Evolutionary conservation across 2,797 vertebrate genomes (phyloP).

Genomic region (Tinamus major): DNA sequence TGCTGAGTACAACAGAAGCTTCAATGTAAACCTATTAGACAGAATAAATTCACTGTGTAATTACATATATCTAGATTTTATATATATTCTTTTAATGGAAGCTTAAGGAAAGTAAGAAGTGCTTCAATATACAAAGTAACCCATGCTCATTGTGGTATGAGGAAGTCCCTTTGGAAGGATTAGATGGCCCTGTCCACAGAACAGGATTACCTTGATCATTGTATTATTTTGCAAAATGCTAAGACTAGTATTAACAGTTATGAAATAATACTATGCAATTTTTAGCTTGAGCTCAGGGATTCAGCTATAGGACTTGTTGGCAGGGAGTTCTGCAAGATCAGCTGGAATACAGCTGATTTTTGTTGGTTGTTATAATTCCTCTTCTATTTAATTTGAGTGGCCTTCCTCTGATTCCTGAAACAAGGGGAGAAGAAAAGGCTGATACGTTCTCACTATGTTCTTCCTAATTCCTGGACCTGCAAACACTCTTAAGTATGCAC

Average conservation of each 20-base stretch:
- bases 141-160: not conserved
- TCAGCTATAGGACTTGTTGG: not conserved
- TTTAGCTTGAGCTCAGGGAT: not conserved
- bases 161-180: not conserved
- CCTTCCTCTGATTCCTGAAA: not conserved
- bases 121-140: not conserved
- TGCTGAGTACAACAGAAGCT: not conserved
- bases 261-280: not conserved
- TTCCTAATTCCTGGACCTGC: not conserved
- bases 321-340: not conserved
- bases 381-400: not conserved
- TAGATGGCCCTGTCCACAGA: not conserved
- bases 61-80: not conserved
- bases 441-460: not conserved
- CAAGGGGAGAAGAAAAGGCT: not conserved
- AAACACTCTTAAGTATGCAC: not conserved
- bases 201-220: not conserved
- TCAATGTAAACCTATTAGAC: not conserved
- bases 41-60: not conserved
- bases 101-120: not conserved
- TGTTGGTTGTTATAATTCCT: not conserved
- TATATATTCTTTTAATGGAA: not conserved
- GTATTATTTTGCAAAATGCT: not conserved
- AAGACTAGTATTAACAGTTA: not conserved
- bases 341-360: not conserved